phyloP scores from a whole-genome alignment of 2,888 invertebrate genomes.

The Stenotaenia linearis region DNA sequence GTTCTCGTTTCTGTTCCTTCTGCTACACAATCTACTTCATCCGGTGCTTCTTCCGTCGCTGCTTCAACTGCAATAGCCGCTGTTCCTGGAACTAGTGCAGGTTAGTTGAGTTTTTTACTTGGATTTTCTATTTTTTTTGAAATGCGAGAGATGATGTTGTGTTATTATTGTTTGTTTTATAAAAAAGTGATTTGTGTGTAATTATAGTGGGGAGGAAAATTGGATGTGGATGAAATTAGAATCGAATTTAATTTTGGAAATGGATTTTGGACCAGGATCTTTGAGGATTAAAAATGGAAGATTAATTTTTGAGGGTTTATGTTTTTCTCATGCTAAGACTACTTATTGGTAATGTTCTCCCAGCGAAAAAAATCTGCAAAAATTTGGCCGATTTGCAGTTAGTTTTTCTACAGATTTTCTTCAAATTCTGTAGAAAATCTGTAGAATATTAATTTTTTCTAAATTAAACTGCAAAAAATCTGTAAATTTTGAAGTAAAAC shows the following conservation, averaged over 20 bases:
- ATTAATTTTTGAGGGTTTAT: too few species aligned
- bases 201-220: background rate
- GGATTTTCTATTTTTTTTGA: background rate
- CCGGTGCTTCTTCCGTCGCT: background rate
- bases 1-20: background rate
- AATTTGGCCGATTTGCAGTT: too few species aligned
- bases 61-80: conserved; percentile 21
- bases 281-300: too few species aligned
- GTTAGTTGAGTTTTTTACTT: conserved; percentile 9
- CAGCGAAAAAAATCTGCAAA: too few species aligned
- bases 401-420: too few species aligned
- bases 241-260: background rate
- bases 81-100: conserved; percentile 33
- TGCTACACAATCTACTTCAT: conserved; percentile 12
- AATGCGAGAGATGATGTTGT: background rate
- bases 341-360: too few species aligned
- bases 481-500: too few species aligned
- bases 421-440: too few species aligned
- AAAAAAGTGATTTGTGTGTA: background rate
- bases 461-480: too few species aligned
- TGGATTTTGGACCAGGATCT: too few species aligned
- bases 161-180: background rate
- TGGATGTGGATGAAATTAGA: background rate
- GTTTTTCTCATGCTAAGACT: too few species aligned
- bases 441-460: too few species aligned